A percentile compares a stretch with the other conserved stretches of the same genome.
Evolutionary conservation across 2,113 vertebrate genomes (phyloP).

Genomic region (Mohoua ochrocephala): DNA sequence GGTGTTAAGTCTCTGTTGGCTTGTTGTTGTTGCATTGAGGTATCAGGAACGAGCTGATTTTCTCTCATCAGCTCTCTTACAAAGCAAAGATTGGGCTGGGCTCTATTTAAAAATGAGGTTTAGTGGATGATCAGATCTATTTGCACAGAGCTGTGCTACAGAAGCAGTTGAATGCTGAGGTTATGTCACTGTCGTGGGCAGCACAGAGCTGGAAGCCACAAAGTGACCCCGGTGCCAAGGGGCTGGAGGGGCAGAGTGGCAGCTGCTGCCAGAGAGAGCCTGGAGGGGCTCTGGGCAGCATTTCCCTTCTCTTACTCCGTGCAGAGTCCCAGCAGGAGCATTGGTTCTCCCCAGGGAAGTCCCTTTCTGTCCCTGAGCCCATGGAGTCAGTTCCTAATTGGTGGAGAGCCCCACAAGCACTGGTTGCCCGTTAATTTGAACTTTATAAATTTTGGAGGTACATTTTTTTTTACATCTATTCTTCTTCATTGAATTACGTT

Average conservation of each 20-base stretch:
- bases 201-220: background rate
- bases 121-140: too few relatives aligned
- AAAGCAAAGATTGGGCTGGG: background rate
- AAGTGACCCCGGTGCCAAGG: background rate
- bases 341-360: background rate
- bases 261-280: background rate
- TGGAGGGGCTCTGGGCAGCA: background rate
- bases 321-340: background rate
- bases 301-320: background rate
- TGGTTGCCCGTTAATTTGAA: background rate
- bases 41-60: background rate
- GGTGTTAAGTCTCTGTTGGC: background rate
- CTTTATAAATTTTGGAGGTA: background rate
- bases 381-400: background rate
- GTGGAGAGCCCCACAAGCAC: rapidly evolving
- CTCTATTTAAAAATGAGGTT: too few relatives aligned
- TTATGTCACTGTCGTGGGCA: rapidly evolving
- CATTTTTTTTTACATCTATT: background rate
- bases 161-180: background rate
- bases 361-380: background rate
- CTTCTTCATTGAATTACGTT: background rate
- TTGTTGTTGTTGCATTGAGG: background rate
- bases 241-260: background rate
- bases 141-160: background rate
- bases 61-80: background rate